Evolutionary conservation across 2,113 vertebrate species (phyloP).

Genomic region (Cettia cetti): DNA sequence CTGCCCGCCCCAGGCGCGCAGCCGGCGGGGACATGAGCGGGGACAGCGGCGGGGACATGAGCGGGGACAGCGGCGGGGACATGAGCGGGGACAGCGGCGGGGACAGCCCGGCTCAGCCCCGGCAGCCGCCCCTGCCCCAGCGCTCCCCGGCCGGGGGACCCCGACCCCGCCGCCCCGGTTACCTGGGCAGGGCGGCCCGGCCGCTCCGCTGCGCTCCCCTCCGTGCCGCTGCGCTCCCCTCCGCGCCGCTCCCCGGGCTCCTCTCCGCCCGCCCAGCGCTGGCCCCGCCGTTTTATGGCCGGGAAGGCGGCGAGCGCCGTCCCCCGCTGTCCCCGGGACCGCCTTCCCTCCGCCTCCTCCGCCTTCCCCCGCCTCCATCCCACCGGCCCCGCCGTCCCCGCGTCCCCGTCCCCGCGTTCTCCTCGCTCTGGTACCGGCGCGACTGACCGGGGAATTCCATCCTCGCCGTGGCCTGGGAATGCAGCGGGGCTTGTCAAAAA

Average conservation of each 20-base stretch:
- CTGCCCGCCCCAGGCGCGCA: neutral
- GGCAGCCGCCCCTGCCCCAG: too few relatives aligned
- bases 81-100: neutral
- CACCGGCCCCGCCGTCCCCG: neutral
- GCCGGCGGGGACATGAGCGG: neutral
- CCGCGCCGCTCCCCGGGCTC: too few relatives aligned
- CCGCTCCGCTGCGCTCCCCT: neutral
- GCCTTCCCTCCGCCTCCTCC: neutral
- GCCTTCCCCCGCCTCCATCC: neutral
- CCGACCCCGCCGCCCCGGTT: neutral
- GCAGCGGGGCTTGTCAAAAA: neutral
- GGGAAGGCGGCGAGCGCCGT: neutral
- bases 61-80: neutral
- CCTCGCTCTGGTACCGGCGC: too few relatives aligned
- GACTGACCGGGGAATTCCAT: neutral
- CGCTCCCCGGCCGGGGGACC: neutral
- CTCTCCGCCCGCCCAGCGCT: neutral
- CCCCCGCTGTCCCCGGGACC: neutral
- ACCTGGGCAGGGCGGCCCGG: neutral
- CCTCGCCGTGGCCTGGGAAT: neutral
- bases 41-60: neutral
- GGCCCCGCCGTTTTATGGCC: neutral
- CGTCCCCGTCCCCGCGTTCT: neutral
- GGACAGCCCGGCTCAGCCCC: neutral
- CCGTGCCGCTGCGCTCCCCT: too few relatives aligned